A percentile compares a stretch with the other conserved stretches of the same genome.
Evolutionary conservation across 2,888 invertebrate genomes (phyloP).

Genomic region (Subacronicta megacephala): DNA sequence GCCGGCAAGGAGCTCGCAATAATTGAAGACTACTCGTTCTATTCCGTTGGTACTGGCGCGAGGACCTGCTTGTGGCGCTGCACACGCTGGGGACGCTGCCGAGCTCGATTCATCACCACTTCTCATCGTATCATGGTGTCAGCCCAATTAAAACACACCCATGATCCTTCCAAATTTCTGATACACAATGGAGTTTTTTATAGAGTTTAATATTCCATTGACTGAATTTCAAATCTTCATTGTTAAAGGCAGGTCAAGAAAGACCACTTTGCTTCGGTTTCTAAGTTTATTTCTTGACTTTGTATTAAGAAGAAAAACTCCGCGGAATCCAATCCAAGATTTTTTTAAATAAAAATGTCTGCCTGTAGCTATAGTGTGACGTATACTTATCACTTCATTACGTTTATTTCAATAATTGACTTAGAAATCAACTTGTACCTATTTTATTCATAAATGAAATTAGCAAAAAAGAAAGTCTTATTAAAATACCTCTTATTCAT

Average conservation of each 20-base stretch:
- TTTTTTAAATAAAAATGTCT: no score
- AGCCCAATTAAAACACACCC: constrained; percentile 13
- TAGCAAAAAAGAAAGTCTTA: no score
- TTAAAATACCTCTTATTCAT: no score
- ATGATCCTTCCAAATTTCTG: constrained; percentile 14
- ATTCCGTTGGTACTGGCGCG: constrained; percentile 33
- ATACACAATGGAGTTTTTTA: constrained; percentile 28
- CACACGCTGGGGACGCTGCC: constrained; percentile 34
- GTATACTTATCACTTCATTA: no score
- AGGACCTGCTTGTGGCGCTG: constrained; percentile 57
- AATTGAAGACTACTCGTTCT: constrained; percentile 58
- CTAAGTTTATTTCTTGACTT: background rate
- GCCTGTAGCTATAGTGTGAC: no score
- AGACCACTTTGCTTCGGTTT: background rate
- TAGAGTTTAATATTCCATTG: background rate
- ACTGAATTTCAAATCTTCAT: no score
- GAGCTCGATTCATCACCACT: constrained; percentile 36
- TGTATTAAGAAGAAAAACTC: no score
- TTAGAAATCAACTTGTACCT: no score
- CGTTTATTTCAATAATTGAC: no score
- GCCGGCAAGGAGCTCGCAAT: constrained; percentile 55
- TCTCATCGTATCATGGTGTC: constrained; percentile 5
- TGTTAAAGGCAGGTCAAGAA: background rate
- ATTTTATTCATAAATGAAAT: no score
- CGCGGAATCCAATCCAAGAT: no score